Evolutionary conservation across 2,888 invertebrate genomes (phyloP).

Genomic region (Darwinula stevensoni): DNA sequence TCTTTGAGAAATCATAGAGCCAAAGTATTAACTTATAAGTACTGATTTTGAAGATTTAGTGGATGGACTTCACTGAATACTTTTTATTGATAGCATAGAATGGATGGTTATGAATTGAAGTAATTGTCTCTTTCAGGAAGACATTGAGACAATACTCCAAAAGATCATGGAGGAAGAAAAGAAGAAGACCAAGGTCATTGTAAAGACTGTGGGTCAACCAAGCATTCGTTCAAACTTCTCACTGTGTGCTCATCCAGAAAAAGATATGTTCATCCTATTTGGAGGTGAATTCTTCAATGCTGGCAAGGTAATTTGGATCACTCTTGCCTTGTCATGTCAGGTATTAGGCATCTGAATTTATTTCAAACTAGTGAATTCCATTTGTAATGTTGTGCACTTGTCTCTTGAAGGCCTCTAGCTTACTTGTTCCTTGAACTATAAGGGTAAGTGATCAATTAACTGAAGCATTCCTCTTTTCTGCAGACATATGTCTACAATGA

Average conservation of each 20-base stretch:
- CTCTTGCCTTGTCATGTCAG: no score
- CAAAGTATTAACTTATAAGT: slow-evolving; percentile 4
- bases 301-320: no score
- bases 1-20: slow-evolving; percentile 5
- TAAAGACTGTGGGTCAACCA: slow-evolving; percentile 24
- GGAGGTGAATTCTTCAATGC: slow-evolving; percentile 91
- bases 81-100: neutral
- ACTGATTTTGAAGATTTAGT: no score
- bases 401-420: no score
- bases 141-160: slow-evolving; percentile 46
- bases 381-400: no score
- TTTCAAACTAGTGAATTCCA: no score
- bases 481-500: slow-evolving; percentile 65
- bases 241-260: slow-evolving; percentile 49
- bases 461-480: no score
- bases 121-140: slow-evolving; percentile 26
- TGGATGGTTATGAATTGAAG: neutral
- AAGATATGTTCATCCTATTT: slow-evolving; percentile 59
- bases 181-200: slow-evolving; percentile 27
- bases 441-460: no score
- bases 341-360: no score
- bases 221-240: slow-evolving; percentile 47
- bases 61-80: neutral
- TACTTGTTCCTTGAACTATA: no score
- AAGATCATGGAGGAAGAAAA: slow-evolving; percentile 47